Evolutionary conservation across 2,113 vertebrate genomes (phyloP).

Genomic region (Camelus bactrianus): DNA sequence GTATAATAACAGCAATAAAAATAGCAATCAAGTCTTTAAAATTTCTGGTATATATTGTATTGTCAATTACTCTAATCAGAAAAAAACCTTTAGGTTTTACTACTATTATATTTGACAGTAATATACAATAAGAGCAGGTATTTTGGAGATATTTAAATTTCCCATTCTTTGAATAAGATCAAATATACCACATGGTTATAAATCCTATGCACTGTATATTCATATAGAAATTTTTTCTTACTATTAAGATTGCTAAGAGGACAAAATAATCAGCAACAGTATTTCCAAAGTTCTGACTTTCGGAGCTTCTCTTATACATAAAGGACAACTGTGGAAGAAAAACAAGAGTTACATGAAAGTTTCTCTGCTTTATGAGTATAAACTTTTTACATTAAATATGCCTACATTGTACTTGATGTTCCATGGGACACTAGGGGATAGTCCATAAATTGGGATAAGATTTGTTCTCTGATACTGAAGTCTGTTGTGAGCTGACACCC

Average conservation of each 20-base stretch:
- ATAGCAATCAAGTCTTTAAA: neutral
- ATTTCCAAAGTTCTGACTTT: neutral
- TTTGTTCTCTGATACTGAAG: neutral
- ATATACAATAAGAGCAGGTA: neutral
- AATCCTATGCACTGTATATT: neutral
- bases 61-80: neutral
- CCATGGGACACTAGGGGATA: too few species aligned
- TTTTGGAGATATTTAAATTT: neutral
- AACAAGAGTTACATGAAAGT: neutral
- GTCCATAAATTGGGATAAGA: neutral
- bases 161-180: neutral
- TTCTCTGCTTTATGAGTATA: neutral
- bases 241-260: neutral
- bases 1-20: neutral
- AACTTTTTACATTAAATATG: neutral
- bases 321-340: neutral
- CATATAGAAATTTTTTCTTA: neutral
- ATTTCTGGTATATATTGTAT: neutral
- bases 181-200: neutral
- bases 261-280: neutral
- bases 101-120: neutral
- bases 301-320: neutral
- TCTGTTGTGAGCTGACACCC: neutral
- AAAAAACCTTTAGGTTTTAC: neutral
- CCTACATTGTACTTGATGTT: neutral